Base-by-base conservation (phyloP, 2,888 invertebrate genomes). In the Luperina testacea region DNA sequence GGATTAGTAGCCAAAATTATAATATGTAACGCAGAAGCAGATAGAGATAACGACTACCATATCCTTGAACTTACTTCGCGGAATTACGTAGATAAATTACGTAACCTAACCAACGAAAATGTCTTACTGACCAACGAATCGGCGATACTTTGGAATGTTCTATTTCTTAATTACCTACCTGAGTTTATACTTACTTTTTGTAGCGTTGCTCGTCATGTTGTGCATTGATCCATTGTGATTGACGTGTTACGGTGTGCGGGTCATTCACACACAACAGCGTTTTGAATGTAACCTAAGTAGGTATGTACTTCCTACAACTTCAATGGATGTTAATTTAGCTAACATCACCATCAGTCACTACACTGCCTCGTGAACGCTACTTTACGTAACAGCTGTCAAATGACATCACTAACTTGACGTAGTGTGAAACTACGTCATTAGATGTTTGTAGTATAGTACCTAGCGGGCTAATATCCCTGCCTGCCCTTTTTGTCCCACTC, bases 41-140 rank as follows among this genome's bases (percentile, higher is more conserved):
- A 74, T 27, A 38, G 6, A n/a, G 27, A 15, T 51, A 38, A 57
- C 42, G 24, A 13, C 27, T 20, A 27, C 27, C 24, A 45, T 67
- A 61, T 72, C 86, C 85, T 85, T 85, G 85, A 85, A 83, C 85
- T 85, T 82, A 75, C 67, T n/a, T 73, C 73, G 59, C 27, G 45
- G 45, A 79, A 72, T 72, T 65, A 59, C 15, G 48, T 64, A 59
- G 53, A 48, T 71, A 68, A 42, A 48, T 79, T 79, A 85, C 79
- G 74, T 82, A 85, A 84, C 63, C 20, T 57, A n/a, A 17, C 27
- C 38, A 45, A 38, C 59, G 7, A 59, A 68, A n/a, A 38, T 42
- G 13, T 64, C 74, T 27, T 42, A 63, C 11, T 27, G 48, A 63
- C 2, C 32, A 24, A 45, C 24, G 24, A 72, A 79, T 17, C 27